A percentile compares a stretch with the other conserved stretches of the same genome.
phyloP scores from a whole-genome alignment of 2,113 vertebrate species.

The Theristicus caerulescens region DNA sequence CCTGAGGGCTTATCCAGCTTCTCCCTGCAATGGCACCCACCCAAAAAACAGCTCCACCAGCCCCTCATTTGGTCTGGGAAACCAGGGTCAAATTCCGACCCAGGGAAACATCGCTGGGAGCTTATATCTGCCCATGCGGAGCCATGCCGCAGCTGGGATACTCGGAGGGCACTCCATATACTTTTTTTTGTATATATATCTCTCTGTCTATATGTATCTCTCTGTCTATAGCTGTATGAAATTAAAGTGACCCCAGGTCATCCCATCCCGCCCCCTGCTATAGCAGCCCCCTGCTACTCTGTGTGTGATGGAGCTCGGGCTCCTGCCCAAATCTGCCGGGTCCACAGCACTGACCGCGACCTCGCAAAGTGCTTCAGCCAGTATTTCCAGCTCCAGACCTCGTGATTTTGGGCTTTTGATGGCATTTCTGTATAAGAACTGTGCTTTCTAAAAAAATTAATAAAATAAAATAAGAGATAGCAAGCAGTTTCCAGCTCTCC shows the following conservation, averaged over 20 bases:
- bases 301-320: not conserved
- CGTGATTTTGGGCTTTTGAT: fast-evolving
- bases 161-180: fast-evolving
- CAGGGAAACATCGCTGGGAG: not conserved
- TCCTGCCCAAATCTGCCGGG: fast-evolving
- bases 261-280: not conserved
- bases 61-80: fast-evolving
- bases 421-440: not conserved
- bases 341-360: not conserved
- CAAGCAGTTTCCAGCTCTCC: not conserved
- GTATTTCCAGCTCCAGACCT: not conserved
- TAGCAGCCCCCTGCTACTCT: not conserved
- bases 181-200: not conserved
- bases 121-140: not conserved
- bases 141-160: not conserved
- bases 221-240: not conserved
- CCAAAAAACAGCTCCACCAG: not conserved
- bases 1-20: not conserved
- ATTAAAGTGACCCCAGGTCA: not conserved
- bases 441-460: not conserved
- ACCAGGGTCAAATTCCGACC: not conserved
- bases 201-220: not conserved
- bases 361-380: not conserved
- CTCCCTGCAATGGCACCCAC: not conserved
- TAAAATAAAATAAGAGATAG: not conserved